Percentiles rank a stretch among this genome's conserved stretches.
Conservation (phyloP, 2,888 invertebrate species). For the Linyphia triangularis region DNA sequence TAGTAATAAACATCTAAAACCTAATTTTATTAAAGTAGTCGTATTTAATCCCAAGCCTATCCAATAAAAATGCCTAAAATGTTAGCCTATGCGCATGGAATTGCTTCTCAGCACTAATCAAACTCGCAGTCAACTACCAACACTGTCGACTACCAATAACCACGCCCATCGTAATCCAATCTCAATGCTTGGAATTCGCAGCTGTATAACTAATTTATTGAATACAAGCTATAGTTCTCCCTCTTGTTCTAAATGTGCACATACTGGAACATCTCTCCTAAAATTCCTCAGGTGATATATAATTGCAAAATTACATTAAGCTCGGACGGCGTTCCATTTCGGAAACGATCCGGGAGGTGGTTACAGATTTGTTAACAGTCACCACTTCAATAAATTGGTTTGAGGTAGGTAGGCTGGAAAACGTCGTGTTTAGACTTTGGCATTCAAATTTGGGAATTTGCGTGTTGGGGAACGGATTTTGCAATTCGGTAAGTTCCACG, state of each 20-base stretch:
- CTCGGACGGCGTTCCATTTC: constrained; percentile 28
- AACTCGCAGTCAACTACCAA: background rate
- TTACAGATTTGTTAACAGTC: constrained; percentile 24
- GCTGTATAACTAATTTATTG: too few relatives aligned
- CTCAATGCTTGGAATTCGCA: background rate
- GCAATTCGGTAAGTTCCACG: too few relatives aligned
- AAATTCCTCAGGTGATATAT: constrained; percentile 57
- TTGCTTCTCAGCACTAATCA: too few relatives aligned
- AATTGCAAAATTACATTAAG: constrained; percentile 14
- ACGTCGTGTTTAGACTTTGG: background rate
- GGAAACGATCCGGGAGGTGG: constrained; percentile 12
- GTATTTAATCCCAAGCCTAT: too few relatives aligned
- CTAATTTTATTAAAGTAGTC: too few relatives aligned
- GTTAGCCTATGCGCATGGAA: too few relatives aligned
- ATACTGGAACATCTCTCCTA: constrained; percentile 3
- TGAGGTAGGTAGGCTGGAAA: background rate
- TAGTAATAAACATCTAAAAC: too few relatives aligned
- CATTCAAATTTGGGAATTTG: background rate
- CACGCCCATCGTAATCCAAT: background rate
- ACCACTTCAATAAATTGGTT: constrained; percentile 5
- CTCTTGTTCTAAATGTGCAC: constrained; percentile 1
- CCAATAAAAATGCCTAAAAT: too few relatives aligned
- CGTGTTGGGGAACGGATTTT: background rate
- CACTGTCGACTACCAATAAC: background rate
- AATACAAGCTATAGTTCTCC: constrained; percentile 2